phyloP scores from a whole-genome alignment of 1,140 invertebrate genomes.

The Latrodectus geometricus region DNA sequence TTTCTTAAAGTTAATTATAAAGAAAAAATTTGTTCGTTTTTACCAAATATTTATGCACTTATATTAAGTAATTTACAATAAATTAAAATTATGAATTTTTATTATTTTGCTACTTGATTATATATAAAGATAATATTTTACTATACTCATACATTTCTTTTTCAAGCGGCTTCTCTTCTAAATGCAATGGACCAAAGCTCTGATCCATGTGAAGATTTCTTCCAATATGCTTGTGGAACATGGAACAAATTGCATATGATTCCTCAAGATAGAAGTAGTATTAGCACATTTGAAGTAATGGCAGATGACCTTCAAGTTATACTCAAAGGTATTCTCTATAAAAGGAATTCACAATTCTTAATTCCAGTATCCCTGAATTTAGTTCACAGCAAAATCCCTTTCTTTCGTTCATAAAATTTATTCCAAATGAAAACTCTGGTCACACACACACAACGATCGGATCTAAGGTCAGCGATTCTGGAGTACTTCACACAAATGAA shows the following conservation, averaged over 20 bases:
- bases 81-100: background rate
- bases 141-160: background rate
- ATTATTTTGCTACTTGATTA: background rate
- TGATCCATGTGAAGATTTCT: slow-evolving; percentile 89
- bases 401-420: too few species aligned
- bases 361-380: too few species aligned
- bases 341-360: slow-evolving; percentile 70
- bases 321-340: slow-evolving; percentile 75
- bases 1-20: too few species aligned
- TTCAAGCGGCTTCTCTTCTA: slow-evolving; percentile 82
- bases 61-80: background rate
- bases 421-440: too few species aligned
- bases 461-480: too few species aligned
- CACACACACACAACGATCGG: too few species aligned
- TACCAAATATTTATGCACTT: too few species aligned
- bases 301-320: slow-evolving; percentile 88
- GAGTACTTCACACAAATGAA: too few species aligned
- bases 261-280: slow-evolving; percentile 87
- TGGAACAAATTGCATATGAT: slow-evolving; percentile 92
- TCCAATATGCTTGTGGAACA: slow-evolving; percentile 88
- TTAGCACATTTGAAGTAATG: slow-evolving; percentile 89
- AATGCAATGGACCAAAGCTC: slow-evolving; percentile 84
- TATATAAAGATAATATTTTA: background rate
- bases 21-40: too few species aligned
- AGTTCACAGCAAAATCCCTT: too few species aligned